Evolutionary conservation across 2,113 vertebrate species (phyloP).

Genomic region (Choloepus hoffmanni): DNA sequence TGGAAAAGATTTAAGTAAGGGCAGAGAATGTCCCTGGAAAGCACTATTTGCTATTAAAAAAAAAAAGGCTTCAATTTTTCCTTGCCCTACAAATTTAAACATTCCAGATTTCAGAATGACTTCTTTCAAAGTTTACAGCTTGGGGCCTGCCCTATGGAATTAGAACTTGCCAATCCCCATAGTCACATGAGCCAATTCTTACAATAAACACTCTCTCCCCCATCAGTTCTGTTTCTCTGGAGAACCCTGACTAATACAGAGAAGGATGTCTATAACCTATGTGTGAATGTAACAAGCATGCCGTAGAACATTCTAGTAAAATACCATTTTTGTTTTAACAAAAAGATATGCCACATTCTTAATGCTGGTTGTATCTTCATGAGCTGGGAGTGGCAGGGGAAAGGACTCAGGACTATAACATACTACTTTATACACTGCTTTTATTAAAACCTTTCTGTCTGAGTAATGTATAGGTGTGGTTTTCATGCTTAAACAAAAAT

Average conservation of each 20-base stretch:
- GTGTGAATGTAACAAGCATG: not conserved
- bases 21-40: not conserved
- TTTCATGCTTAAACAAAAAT: not conserved
- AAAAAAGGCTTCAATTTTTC: not conserved
- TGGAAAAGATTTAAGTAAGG: not conserved
- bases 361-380: not conserved
- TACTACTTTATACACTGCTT: not conserved
- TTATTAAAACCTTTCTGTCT: too few species aligned
- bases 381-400: too few species aligned
- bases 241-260: too few species aligned
- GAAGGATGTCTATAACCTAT: not conserved
- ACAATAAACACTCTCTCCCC: too few species aligned
- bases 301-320: not conserved
- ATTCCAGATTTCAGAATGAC: too few species aligned
- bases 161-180: too few species aligned
- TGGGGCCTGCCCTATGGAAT: too few species aligned
- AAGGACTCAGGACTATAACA: not conserved
- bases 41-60: not conserved
- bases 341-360: not conserved
- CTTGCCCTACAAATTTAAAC: too few species aligned
- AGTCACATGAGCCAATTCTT: too few species aligned
- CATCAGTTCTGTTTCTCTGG: too few species aligned
- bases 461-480: too few species aligned
- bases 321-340: not conserved
- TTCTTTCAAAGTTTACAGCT: too few species aligned